phyloP scores from a whole-genome alignment of 2,113 vertebrate genomes.

The Salvelinus namaycush region DNA sequence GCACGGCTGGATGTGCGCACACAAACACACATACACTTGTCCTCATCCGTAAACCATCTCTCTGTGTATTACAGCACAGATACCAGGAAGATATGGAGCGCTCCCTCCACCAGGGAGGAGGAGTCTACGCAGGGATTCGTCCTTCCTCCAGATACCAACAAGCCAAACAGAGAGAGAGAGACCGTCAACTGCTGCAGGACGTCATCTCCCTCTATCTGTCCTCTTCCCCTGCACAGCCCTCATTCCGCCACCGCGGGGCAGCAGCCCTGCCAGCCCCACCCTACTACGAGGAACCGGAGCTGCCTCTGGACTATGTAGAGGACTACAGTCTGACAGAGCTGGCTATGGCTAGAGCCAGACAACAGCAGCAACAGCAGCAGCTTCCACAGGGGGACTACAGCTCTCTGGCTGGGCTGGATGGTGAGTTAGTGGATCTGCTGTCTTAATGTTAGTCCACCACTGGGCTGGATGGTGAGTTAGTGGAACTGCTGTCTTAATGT shows the following conservation, averaged over 20 bases:
- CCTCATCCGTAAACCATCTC: neutral
- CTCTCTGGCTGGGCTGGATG: slow-evolving; percentile 51
- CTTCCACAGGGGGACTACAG: slow-evolving; percentile 59
- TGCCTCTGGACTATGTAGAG: slow-evolving; percentile 71
- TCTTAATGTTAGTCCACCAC: no score
- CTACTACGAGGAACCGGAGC: slow-evolving; percentile 70
- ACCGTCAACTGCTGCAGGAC: slow-evolving; percentile 84
- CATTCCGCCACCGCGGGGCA: slow-evolving; percentile 60
- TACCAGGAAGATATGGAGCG: slow-evolving; percentile 78
- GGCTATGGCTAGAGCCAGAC: slow-evolving; percentile 54
- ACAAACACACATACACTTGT: no score
- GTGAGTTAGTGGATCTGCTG: slow-evolving; percentile 42
- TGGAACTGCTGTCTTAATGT: no score
- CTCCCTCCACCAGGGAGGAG: slow-evolving; percentile 60
- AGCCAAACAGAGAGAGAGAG: slow-evolving; percentile 65
- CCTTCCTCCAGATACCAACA: slow-evolving; percentile 72
- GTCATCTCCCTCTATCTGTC: slow-evolving; percentile 81
- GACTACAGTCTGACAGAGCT: slow-evolving; percentile 71
- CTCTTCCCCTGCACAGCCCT: slow-evolving; percentile 77
- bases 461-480: no score
- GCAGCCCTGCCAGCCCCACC: slow-evolving; percentile 59
- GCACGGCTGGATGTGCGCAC: no score
- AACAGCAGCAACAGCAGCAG: slow-evolving; percentile 65
- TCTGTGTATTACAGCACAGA: slow-evolving; percentile 74
- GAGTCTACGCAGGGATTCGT: slow-evolving; percentile 57